Evolutionary conservation across 2,888 invertebrate genomes (phyloP), one percentile per base, ranked within the genome.

Genomic region (Pammene fasciana): DNA sequence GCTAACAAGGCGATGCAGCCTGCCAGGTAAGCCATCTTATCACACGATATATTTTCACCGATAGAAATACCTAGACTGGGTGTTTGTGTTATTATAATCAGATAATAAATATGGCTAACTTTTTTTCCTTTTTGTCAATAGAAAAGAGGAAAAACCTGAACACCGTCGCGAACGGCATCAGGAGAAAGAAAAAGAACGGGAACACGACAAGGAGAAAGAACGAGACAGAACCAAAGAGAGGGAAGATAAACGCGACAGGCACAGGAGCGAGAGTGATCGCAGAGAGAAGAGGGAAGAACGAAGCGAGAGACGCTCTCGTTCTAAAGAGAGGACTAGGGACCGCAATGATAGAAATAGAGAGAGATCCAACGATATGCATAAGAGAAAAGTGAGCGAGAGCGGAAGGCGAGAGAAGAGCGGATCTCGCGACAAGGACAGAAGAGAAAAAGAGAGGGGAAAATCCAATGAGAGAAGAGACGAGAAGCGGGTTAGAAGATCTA

Each of bases 121-220:
- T 9, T 48, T 7, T 14, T 5, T 16, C 5, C 3, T 26, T 26
- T 38, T 50, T 61, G 16, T 46, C 16, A 34, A 55, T 74, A 88
- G 87, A 57, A 84, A 83, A 76, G 85, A 86, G 26, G 82, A 83
- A 0, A 82, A 79, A 43, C 71, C 74, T 1, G 75, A 78, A 5
- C 78, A 78, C 18, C 79, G 81, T 2, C 81, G 82, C 6, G 82
- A 84, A 9, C 79, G 76, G 43, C 79, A 79, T n/a, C 75, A 71
- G 46, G 70, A 72, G 38, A 72, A 71, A 71, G 70, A 72, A 41
- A 72, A 71, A 71, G 77, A 34, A 34, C 54, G 54, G 8, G 54
- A 54, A 26, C 62, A 70, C 5, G 67, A 68, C 8, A 64, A 60
- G 18, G 71, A 70, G 10, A 68, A 67, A 9, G 70, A 71, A 45